Conservation (phyloP, 2,113 vertebrate genomes). For the Neotoma lepida region DNA sequence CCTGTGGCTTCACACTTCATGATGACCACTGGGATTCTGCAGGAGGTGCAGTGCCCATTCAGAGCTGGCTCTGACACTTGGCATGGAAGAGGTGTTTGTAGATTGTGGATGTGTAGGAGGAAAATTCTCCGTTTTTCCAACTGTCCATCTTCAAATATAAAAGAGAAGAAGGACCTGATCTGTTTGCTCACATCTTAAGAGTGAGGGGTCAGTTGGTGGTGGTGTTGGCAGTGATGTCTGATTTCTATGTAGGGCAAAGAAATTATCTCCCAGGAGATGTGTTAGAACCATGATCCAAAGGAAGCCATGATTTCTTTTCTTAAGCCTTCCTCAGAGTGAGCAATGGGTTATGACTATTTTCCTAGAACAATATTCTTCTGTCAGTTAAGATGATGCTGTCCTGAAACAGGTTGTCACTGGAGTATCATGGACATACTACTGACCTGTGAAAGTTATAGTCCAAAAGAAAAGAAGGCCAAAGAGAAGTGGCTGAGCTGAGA, state of each 20-base stretch:
- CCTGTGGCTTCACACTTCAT: neutral
- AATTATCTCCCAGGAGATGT: neutral
- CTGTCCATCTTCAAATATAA: neutral
- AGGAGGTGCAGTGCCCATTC: neutral
- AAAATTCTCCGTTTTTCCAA: neutral
- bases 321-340: neutral
- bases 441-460: neutral
- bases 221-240: neutral
- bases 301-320: neutral
- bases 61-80: neutral
- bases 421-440: neutral
- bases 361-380: neutral
- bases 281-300: neutral
- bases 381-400: neutral
- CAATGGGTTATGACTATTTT: slow-evolving; percentile 15
- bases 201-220: neutral
- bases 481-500: neutral
- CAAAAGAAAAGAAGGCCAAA: neutral
- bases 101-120: neutral
- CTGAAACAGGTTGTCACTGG: neutral
- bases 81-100: neutral
- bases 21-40: neutral
- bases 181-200: neutral
- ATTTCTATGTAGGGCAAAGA: slow-evolving; percentile 34
- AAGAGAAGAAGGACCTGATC: neutral